Conservation (phyloP, 2,113 vertebrate genomes). For the Bos indicus region DNA sequence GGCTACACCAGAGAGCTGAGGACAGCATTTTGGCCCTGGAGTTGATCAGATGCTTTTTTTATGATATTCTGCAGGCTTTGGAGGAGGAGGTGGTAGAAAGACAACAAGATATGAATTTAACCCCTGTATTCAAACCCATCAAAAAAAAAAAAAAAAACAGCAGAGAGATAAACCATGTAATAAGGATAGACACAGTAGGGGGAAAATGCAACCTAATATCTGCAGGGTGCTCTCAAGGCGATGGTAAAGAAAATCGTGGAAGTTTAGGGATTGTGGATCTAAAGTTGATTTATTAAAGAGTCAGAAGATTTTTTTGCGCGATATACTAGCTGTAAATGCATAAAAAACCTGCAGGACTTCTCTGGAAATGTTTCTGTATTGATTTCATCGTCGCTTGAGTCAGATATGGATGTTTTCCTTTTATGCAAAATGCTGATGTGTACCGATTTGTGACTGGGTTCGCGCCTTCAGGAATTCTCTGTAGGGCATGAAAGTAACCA, state of each 20-base stretch:
- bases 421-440: slow-evolving; percentile 75
- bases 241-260: slow-evolving; percentile 39
- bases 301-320: slow-evolving; percentile 47
- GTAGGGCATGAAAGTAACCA: slow-evolving; percentile 69
- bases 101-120: slow-evolving; percentile 48
- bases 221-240: slow-evolving; percentile 34
- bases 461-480: slow-evolving; percentile 67
- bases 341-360: slow-evolving; percentile 75
- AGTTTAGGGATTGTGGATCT: slow-evolving; percentile 52
- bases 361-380: slow-evolving; percentile 70
- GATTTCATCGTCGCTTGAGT: slow-evolving; percentile 69
- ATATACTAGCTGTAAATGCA: slow-evolving; percentile 59
- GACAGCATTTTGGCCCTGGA: slow-evolving; percentile 65
- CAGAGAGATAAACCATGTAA: slow-evolving; percentile 44
- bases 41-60: slow-evolving; percentile 61
- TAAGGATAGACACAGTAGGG: slow-evolving; percentile 33
- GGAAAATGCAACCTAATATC: not conserved
- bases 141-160: not conserved
- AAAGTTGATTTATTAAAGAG: slow-evolving; percentile 70
- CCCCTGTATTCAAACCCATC: slow-evolving; percentile 31
- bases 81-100: not conserved
- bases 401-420: slow-evolving; percentile 69
- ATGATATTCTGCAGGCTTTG: slow-evolving; percentile 29
- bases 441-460: slow-evolving; percentile 58
- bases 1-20: slow-evolving; percentile 58